Evolutionary conservation across 1,140 invertebrate genomes (phyloP).

Genomic region (Penaeus vannamei): DNA sequence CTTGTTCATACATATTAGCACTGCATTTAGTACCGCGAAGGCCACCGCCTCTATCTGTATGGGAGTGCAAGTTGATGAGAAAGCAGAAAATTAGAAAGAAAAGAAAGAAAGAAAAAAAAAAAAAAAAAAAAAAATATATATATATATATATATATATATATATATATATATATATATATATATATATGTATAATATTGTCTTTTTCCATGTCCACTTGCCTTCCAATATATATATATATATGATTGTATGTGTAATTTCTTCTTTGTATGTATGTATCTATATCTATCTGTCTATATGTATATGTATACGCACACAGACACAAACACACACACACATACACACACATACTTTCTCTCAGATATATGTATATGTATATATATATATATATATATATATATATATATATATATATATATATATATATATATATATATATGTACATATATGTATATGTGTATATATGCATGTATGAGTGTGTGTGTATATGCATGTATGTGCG

Average conservation of each 20-base stretch:
- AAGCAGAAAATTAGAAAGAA: too few relatives aligned
- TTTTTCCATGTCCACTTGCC: too few relatives aligned
- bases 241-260: neutral
- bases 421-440: slow-evolving; percentile 6
- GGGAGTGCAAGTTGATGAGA: too few relatives aligned
- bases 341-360: neutral
- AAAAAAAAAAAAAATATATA: too few relatives aligned
- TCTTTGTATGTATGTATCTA: neutral
- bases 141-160: too few relatives aligned
- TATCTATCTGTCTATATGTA: slow-evolving; percentile 11
- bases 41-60: too few relatives aligned
- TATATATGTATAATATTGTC: too few relatives aligned
- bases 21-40: too few relatives aligned
- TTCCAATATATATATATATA: neutral
- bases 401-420: neutral
- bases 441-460: neutral
- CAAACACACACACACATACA: neutral
- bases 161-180: too few relatives aligned
- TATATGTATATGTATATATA: slow-evolving; percentile 17
- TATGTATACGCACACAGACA: slow-evolving; percentile 7
- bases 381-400: slow-evolving; percentile 17
- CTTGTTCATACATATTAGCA: too few relatives aligned
- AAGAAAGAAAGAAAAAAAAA: too few relatives aligned
- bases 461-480: neutral
- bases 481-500: neutral